These are phyloP conservation scores for Anthopleura sola DNA, from an alignment of 64 coral and sea anemone genomes.

Conservation along the genomic window DNA sequence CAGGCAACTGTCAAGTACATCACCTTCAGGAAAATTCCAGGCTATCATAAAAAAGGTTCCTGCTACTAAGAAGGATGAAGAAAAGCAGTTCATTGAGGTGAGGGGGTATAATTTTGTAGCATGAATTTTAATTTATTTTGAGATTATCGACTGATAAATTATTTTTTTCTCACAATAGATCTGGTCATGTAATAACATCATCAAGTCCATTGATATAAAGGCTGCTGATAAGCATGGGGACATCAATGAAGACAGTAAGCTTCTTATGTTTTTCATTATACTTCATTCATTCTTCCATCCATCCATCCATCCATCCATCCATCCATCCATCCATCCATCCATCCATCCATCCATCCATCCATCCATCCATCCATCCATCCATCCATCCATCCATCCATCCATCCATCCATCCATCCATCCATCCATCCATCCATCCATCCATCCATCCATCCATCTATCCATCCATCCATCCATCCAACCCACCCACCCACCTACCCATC, in stretches of 20 bases:
- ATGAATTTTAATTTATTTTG: neutral
- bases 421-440: too few species aligned
- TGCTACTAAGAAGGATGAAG: constrained; percentile 66
- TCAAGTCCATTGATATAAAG: constrained; percentile 69
- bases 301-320: neutral
- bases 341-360: neutral
- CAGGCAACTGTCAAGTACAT: constrained; percentile 57
- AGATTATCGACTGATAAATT: neutral
- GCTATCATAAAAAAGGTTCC: constrained; percentile 75
- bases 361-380: neutral
- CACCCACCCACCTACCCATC: too few species aligned
- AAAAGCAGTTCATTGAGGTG: constrained; percentile 94
- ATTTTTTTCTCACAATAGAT: constrained; percentile 50
- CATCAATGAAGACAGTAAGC: constrained; percentile 67
- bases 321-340: neutral
- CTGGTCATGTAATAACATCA: constrained; percentile 55
- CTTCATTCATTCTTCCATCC: neutral
- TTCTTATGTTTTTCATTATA: neutral
- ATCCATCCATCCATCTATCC: too few species aligned
- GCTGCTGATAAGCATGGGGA: constrained; percentile 72
- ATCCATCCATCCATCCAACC: too few species aligned
- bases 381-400: too few species aligned
- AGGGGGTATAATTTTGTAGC: neutral
- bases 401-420: too few species aligned
- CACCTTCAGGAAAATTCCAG: constrained; percentile 62